phyloP scores from a whole-genome alignment of 2,797 vertebrate species.

The Bothrops alternatus region DNA sequence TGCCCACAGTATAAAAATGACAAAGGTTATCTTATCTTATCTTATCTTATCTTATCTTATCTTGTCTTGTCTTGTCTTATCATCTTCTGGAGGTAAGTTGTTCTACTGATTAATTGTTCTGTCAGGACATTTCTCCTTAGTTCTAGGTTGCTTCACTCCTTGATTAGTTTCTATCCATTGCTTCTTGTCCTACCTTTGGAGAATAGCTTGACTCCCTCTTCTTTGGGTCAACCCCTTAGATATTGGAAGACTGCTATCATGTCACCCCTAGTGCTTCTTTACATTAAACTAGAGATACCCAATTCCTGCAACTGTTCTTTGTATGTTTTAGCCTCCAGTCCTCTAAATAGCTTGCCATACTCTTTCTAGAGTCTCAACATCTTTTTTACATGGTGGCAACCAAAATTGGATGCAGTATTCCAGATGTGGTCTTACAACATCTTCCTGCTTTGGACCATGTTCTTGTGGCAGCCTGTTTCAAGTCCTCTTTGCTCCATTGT shows the following conservation, averaged over 20 bases:
- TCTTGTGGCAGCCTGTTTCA: not conserved
- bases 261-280: not conserved
- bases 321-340: not conserved
- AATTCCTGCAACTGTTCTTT: not conserved
- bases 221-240: not conserved
- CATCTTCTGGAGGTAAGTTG: not conserved
- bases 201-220: not conserved
- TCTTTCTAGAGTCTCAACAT: not conserved
- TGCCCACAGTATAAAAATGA: too few relatives aligned
- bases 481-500: not conserved
- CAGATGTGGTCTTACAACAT: not conserved
- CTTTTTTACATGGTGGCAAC: not conserved
- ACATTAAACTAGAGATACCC: not conserved
- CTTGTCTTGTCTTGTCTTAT: too few relatives aligned
- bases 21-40: too few relatives aligned
- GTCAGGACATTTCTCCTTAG: not conserved
- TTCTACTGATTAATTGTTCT: not conserved
- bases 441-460: not conserved
- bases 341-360: not conserved
- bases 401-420: not conserved
- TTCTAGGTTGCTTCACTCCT: not conserved
- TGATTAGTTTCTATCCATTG: not conserved
- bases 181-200: not conserved
- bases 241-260: not conserved
- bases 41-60: too few relatives aligned